A percentile compares a stretch with the other conserved stretches of the same genome.
Evolutionary conservation across 1,140 invertebrate species (phyloP).

Genomic region (Drosophila lini): DNA sequence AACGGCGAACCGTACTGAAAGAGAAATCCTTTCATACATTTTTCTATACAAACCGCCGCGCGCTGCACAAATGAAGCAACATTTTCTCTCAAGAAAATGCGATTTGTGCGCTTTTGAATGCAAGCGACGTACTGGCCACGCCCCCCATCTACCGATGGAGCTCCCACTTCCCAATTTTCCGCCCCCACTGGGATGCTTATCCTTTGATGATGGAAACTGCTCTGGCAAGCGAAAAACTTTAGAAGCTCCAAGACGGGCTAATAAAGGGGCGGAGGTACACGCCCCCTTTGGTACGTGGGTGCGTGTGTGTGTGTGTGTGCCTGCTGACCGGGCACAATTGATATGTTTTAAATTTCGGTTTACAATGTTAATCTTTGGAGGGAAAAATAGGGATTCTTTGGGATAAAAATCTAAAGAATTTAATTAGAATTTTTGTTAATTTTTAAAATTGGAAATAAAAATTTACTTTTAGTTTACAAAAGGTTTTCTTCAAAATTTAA

Average conservation of each 20-base stretch:
- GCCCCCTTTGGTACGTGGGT: constrained; percentile 4
- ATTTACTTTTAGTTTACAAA: no score
- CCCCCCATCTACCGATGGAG: constrained; percentile 7
- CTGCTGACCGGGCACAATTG: constrained; percentile 44
- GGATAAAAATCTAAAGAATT: neutral
- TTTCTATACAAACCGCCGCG: constrained; percentile 76
- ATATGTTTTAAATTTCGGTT: constrained; percentile 42
- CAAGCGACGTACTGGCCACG: constrained; percentile 68
- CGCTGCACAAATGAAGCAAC: constrained; percentile 80
- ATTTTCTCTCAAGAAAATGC: constrained; percentile 81
- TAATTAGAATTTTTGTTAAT: neutral
- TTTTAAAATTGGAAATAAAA: no score
- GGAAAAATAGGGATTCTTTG: neutral
- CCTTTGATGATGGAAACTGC: constrained; percentile 77
- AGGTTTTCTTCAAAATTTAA: neutral
- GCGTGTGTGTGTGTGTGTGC: constrained; percentile 6
- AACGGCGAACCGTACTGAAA: constrained; percentile 23
- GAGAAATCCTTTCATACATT: constrained; percentile 77
- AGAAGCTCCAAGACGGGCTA: constrained; percentile 56
- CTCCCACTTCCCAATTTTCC: constrained; percentile 3
- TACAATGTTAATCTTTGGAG: constrained; percentile 16
- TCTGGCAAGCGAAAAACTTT: constrained; percentile 69
- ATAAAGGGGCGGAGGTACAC: constrained; percentile 52
- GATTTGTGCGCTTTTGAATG: constrained; percentile 82
- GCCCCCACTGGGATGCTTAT: constrained; percentile 55